Percentiles rank a stretch among this genome's conserved stretches.
Conservation (phyloP, 2,888 invertebrate genomes). For the Callinectes sapidus region DNA sequence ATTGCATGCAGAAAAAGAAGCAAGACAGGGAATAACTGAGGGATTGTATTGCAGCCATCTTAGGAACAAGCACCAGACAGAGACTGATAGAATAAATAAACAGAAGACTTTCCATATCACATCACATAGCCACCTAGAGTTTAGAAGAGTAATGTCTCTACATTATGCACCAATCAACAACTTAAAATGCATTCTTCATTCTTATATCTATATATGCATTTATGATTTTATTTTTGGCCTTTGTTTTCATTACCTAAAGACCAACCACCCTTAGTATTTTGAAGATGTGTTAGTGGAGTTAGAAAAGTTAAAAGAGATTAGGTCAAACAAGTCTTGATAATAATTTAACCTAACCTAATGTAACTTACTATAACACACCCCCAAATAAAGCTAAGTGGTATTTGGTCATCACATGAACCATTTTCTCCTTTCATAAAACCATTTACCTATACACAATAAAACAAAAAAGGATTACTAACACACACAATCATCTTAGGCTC, state of each 20-base stretch:
- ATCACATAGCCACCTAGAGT: not conserved
- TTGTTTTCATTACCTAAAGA: not conserved
- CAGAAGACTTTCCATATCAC: not conserved
- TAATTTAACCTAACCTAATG: not conserved
- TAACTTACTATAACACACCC: not conserved
- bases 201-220: not conserved
- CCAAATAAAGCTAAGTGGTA: not conserved
- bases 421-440: conserved; percentile 10
- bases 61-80: too few relatives aligned
- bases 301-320: not conserved
- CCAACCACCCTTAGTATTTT: not conserved
- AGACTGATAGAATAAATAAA: not conserved
- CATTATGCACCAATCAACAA: not conserved
- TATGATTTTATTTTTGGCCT: not conserved
- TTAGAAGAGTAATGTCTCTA: not conserved
- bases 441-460: not conserved
- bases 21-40: not conserved
- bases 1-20: not conserved
- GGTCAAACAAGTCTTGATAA: not conserved
- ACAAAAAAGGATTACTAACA: not conserved
- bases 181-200: not conserved
- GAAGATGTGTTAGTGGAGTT: not conserved
- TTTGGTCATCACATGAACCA: not conserved
- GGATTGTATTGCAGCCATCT: not conserved
- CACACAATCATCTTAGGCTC: conserved; percentile 52